Evolutionary conservation across 1,140 invertebrate genomes (phyloP).

Genomic region (Drosophila navojoa): DNA sequence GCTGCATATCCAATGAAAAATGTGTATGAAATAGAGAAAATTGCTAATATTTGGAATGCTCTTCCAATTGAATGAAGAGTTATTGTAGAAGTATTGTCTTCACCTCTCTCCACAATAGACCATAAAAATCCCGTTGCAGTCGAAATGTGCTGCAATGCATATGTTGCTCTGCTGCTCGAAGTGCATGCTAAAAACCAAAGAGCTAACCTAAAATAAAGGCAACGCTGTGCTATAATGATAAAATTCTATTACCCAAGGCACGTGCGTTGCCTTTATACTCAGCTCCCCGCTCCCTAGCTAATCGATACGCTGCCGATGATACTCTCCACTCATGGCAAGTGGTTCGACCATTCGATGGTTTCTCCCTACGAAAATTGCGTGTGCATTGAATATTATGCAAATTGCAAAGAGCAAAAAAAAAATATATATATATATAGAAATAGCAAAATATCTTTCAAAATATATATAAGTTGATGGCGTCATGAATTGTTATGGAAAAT

Average conservation of each 20-base stretch:
- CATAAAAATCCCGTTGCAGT: no score
- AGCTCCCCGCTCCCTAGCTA: neutral
- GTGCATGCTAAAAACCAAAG: conserved; percentile 26
- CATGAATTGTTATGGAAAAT: conserved; percentile 55
- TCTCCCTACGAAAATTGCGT: conserved; percentile 54
- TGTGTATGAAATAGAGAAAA: no score
- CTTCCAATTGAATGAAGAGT: no score
- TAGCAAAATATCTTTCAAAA: conserved; percentile 21
- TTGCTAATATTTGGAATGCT: no score
- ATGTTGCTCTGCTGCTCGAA: neutral
- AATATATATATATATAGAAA: no score
- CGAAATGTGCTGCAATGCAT: no score
- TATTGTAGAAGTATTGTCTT: no score
- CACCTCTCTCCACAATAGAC: no score
- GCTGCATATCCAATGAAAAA: no score
- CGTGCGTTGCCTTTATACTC: conserved; percentile 9
- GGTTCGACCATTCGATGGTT: conserved; percentile 1
- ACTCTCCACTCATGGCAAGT: conserved; percentile 5
- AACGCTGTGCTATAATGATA: conserved; percentile 6
- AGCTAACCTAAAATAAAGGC: neutral
- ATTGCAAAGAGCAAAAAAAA: conserved; percentile 40
- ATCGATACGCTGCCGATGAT: conserved; percentile 13
- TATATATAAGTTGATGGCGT: conserved; percentile 38
- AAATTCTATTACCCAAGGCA: conserved; percentile 38
- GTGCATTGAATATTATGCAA: conserved; percentile 77